These are phyloP conservation scores for Crossaster papposus DNA, from an alignment of 53 echinoderm and acorn worm species.

Conservation along the genomic window DNA sequence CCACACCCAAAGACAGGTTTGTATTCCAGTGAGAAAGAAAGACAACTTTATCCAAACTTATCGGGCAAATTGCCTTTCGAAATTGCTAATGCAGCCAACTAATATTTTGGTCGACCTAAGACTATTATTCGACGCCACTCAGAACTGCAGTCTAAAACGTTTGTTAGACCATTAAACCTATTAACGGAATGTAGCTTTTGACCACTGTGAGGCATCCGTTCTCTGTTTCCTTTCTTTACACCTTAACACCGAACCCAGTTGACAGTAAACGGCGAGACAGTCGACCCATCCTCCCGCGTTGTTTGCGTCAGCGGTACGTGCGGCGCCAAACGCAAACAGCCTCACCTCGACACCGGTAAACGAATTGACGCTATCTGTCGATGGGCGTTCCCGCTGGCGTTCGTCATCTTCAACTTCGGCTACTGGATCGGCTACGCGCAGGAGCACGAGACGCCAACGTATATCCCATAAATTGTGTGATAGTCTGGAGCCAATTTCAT, in stretches of 20 bases:
- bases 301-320: conserved; percentile 55
- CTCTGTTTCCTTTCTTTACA: neutral
- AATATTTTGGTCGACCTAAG: no score
- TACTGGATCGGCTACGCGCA: conserved; percentile 66
- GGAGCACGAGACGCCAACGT: conserved; percentile 9
- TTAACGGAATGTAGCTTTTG: no score
- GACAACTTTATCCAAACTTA: neutral
- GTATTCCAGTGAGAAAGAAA: neutral
- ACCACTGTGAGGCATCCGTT: no score
- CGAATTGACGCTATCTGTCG: conserved; percentile 66
- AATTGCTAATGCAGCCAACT: no score
- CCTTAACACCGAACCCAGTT: neutral
- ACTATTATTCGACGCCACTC: no score
- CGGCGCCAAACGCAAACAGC: conserved; percentile 19
- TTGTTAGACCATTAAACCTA: no score
- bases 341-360: conserved; percentile 44
- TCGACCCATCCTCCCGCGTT: neutral
- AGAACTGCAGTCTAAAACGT: no score
- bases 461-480: neutral
- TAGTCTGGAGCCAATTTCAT: no score
- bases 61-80: no score
- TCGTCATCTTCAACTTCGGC: conserved; percentile 61
- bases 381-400: conserved; percentile 59
- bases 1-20: conserved; percentile 35
- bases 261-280: conserved; percentile 38